A percentile compares a stretch with the other conserved stretches of the same genome.
Evolutionary conservation across 2,797 vertebrate genomes (phyloP).

Genomic region (Rallus crepitans): DNA sequence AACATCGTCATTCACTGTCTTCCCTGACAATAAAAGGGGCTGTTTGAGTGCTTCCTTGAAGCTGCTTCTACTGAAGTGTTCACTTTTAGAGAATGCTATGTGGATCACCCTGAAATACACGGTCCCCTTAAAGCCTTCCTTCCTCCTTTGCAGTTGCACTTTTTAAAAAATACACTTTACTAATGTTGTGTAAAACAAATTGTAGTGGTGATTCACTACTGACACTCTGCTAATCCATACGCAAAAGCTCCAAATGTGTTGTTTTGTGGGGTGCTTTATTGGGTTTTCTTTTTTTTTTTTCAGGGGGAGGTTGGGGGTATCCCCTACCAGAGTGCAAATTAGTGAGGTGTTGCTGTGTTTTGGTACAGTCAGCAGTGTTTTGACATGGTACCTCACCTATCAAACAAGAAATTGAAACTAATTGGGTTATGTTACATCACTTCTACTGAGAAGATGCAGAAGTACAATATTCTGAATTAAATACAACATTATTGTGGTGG

Average conservation of each 20-base stretch:
- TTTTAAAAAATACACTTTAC: background rate
- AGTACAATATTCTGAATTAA: slow-evolving; percentile 11
- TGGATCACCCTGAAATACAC: background rate
- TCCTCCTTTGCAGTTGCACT: background rate
- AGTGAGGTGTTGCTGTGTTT: background rate
- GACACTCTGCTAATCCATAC: background rate
- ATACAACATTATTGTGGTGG: background rate
- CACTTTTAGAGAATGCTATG: background rate
- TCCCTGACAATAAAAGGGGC: background rate
- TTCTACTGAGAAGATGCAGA: background rate
- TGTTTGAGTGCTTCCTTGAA: background rate
- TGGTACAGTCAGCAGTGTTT: background rate
- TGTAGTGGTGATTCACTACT: background rate
- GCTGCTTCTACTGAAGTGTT: background rate
- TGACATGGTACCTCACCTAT: background rate
- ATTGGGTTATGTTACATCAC: background rate
- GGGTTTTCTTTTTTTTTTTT: background rate
- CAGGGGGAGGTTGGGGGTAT: too few species aligned
- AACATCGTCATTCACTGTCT: background rate
- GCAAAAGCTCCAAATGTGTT: background rate
- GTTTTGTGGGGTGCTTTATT: too few species aligned
- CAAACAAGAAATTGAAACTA: background rate
- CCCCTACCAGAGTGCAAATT: background rate
- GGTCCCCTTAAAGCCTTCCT: background rate
- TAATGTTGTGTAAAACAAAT: background rate